A percentile compares a stretch with the other conserved stretches of the same genome.
These are phyloP conservation scores for Sebastes matsubarae DNA, from an alignment of 2,797 vertebrate genomes.

Conservation along the genomic window DNA sequence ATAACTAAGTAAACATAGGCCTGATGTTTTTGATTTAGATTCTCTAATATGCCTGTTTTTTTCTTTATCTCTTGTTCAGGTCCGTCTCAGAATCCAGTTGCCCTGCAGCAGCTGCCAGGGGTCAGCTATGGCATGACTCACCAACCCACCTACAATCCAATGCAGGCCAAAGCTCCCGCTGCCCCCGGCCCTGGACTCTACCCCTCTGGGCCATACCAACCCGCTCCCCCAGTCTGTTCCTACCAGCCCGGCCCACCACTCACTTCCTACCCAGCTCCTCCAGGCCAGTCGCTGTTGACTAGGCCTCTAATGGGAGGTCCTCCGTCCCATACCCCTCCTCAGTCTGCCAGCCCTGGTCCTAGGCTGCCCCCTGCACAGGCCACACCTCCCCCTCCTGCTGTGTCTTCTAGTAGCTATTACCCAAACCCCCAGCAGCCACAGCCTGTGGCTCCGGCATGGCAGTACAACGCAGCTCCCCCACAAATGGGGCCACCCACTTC, in stretches of 20 bases:
- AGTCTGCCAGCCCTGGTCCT: conserved; percentile 75
- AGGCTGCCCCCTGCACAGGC: conserved; percentile 79
- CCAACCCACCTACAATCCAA: conserved; percentile 82
- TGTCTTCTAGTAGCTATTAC: conserved; percentile 82
- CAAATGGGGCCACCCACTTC: conserved; percentile 62
- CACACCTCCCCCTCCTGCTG: conserved; percentile 78
- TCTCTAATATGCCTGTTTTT: conserved; percentile 6
- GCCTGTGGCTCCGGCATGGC: conserved; percentile 84
- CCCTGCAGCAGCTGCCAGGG: conserved; percentile 83
- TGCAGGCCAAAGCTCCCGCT: conserved; percentile 81
- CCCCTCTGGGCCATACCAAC: conserved; percentile 83
- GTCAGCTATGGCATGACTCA: conserved; percentile 80
- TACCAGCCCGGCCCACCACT: conserved; percentile 76
- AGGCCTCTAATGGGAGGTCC: conserved; percentile 79
- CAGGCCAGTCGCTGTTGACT: conserved; percentile 78
- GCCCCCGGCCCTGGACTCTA: conserved; percentile 83
- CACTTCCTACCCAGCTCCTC: conserved; percentile 79
- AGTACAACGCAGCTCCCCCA: conserved; percentile 77
- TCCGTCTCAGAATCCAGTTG: conserved; percentile 87
- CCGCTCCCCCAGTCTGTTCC: conserved; percentile 74
- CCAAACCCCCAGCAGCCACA: conserved; percentile 70
- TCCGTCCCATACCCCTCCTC: conserved; percentile 75
- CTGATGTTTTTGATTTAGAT: not conserved
- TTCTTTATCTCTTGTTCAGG: conserved; percentile 74
- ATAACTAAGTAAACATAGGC: not conserved